A percentile compares a stretch with the other conserved stretches of the same genome.
Evolutionary conservation across 1,140 invertebrate genomes (phyloP).

Genomic region (Nasonia longicornis): DNA sequence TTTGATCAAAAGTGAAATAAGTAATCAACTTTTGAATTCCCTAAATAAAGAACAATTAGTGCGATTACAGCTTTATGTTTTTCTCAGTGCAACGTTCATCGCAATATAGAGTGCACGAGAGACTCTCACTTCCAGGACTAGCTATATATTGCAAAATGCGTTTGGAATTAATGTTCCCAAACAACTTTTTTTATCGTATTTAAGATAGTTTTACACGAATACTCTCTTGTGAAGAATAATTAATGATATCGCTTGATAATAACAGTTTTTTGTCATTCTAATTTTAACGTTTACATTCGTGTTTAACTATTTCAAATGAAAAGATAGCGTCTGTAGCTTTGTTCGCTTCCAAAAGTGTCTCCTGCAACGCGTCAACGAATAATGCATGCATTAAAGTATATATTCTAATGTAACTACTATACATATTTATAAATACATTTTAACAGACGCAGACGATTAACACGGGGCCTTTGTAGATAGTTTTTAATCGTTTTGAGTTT

Average conservation of each 20-base stretch:
- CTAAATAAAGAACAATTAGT: conserved; percentile 18
- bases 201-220: conserved; percentile 35
- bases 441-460: conserved; percentile 33
- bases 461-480: conserved; percentile 47
- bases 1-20: not conserved
- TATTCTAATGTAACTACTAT: conserved; percentile 5
- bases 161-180: conserved; percentile 25
- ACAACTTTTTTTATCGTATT: conserved; percentile 5
- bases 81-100: not conserved
- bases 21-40: conserved; percentile 30
- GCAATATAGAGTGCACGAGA: conserved; percentile 31
- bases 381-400: conserved; percentile 27
- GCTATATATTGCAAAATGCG: conserved; percentile 11
- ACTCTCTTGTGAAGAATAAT: not conserved
- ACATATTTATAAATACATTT: conserved; percentile 12
- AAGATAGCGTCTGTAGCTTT: conserved; percentile 29
- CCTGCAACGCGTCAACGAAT: conserved; percentile 39
- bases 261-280: not conserved
- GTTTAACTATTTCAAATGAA: conserved; percentile 15
- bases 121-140: conserved; percentile 37
- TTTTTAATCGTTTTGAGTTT: conserved; percentile 39
- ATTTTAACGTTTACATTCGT: conserved; percentile 4
- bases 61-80: not conserved
- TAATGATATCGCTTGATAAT: not conserved
- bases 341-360: conserved; percentile 46